A percentile compares a stretch with the other conserved stretches of the same genome.
These are phyloP conservation scores for Marcusenius ussheri DNA, from an alignment of 2,113 vertebrate species.

Conservation along the genomic window DNA sequence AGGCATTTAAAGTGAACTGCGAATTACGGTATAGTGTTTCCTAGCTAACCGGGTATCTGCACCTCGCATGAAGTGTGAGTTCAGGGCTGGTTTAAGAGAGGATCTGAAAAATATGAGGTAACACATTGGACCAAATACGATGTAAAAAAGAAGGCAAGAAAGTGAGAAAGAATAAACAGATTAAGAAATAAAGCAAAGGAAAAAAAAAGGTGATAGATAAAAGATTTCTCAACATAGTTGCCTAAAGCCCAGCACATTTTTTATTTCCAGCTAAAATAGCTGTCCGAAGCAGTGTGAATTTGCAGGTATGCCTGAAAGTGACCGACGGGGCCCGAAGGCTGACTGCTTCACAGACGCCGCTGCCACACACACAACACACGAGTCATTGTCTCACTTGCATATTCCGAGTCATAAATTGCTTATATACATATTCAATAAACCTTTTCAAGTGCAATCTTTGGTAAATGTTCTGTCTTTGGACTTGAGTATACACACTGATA, in stretches of 20 bases:
- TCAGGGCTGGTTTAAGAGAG: slow-evolving; percentile 7
- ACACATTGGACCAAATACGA: background rate
- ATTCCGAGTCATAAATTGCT: slow-evolving; percentile 5
- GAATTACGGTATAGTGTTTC: background rate
- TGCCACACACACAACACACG: background rate
- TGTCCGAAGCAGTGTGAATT: background rate
- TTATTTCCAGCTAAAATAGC: background rate
- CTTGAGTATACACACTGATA: background rate
- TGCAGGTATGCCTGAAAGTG: background rate
- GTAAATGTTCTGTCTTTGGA: slow-evolving; percentile 21
- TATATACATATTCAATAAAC: slow-evolving; percentile 20
- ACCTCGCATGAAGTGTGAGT: slow-evolving; percentile 1
- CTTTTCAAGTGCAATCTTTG: slow-evolving; percentile 27
- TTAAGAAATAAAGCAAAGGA: background rate
- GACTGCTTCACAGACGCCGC: background rate
- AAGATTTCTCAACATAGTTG: slow-evolving; percentile 2
- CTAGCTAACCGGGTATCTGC: background rate
- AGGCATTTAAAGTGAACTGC: background rate
- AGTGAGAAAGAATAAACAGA: background rate
- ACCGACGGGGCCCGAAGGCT: background rate
- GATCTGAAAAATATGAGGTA: slow-evolving; percentile 1
- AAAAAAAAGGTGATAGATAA: slow-evolving; percentile 4
- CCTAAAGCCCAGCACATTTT: background rate
- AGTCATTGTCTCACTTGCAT: background rate
- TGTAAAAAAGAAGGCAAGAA: background rate